Evolutionary conservation across 2,113 vertebrate genomes (phyloP), one percentile per base, ranked within the genome.

Genomic region (Alosa alosa): DNA sequence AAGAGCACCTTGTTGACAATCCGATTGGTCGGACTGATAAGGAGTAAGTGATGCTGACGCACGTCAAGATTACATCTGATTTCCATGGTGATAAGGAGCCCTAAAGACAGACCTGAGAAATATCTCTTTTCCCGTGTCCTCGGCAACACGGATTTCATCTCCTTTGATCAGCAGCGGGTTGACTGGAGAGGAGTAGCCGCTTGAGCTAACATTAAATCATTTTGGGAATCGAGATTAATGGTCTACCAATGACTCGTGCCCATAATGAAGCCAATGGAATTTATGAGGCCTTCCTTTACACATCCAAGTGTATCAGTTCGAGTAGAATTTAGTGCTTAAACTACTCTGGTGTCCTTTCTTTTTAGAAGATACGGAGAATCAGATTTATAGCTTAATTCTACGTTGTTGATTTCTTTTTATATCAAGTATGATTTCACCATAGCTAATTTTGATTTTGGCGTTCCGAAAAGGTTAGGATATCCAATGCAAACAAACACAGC

Each of bases 1-100:
- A 78, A 78, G 31, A 36, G 13, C 72, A 72, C 31, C n/a, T 81
- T 52, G 83, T 25, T 22, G 60, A 75, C 20, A 36, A 45, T 52
- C 85, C 52, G 86, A 86, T 84, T 39, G 72, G 36, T 39, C 52
- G 41, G 46, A 60, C 68, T 84, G 86, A 87, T 87, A 84, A 81
- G 39, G 46, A 22, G n/a, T 44, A 83, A 75, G 82, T 41, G 82
- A 45, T 57, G 86, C 68, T 84, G 86, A 86, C 36, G 57, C 31
- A 81, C 81, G 47, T 81, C 49, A 78, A 15, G 72, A 64, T 84
- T 84, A 45, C 72, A 64, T 49, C 39, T 55, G 60, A 78, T 78
- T 78, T 72, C 72, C 82, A 84, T 83, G 44, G 49, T 78, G 39
- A 25, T 39, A 50, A 8, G 4, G 78, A 39, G 25, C 72, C 41